Evolutionary conservation across 2,797 vertebrate genomes (phyloP).

Genomic region (Enteromius paludinosus): DNA sequence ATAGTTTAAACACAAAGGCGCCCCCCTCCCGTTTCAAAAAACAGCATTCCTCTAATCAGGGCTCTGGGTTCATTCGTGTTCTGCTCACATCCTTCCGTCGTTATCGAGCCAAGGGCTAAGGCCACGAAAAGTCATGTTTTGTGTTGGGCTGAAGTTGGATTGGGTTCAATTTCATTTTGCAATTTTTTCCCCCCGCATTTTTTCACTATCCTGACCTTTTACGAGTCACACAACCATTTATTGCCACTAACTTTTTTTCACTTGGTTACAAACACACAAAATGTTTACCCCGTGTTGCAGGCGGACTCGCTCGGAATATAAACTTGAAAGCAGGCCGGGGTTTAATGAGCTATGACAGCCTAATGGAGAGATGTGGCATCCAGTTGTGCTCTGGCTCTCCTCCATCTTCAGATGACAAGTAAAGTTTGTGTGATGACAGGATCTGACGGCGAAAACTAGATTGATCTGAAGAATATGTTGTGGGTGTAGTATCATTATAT

Average conservation of each 20-base stretch:
- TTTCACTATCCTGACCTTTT: constrained; percentile 27
- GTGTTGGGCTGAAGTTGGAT: constrained; percentile 27
- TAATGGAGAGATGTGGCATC: constrained; percentile 34
- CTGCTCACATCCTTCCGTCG: constrained; percentile 39
- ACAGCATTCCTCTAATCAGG: constrained; percentile 51
- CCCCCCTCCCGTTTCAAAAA: constrained; percentile 24
- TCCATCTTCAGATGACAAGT: constrained; percentile 25
- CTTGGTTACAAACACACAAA: not conserved
- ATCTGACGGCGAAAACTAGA: constrained; percentile 1
- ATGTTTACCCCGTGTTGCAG: constrained; percentile 26
- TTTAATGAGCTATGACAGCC: constrained; percentile 35
- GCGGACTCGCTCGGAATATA: constrained; percentile 13
- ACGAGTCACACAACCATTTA: constrained; percentile 1
- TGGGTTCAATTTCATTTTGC: constrained; percentile 21
- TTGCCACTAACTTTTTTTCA: constrained; percentile 20
- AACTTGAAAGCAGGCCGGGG: not conserved
- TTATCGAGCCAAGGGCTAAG: constrained; percentile 32
- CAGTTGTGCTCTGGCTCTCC: constrained; percentile 2
- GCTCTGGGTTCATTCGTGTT: constrained; percentile 52
- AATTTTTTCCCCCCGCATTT: not conserved
- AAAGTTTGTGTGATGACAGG: constrained; percentile 21
- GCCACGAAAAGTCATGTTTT: constrained; percentile 32
- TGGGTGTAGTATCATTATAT: not conserved
- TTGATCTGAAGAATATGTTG: not conserved
- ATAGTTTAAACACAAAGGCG: constrained; percentile 50